These are phyloP conservation scores for Drosophila testacea DNA, from an alignment of 2,888 invertebrate genomes.

Conservation along the genomic window DNA sequence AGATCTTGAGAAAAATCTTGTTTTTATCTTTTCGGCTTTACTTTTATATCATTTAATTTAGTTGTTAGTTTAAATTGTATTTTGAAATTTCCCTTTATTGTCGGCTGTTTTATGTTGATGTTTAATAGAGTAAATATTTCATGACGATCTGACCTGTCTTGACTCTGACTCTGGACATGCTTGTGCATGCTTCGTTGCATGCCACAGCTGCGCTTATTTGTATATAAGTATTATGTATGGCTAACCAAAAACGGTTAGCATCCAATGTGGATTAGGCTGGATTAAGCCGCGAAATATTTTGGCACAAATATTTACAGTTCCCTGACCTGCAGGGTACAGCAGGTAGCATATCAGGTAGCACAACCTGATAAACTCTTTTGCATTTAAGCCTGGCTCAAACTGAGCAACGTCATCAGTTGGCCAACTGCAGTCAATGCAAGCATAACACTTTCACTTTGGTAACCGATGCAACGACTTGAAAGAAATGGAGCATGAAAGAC, in stretches of 20 bases:
- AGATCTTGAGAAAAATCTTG: neutral
- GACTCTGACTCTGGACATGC: slow-evolving; percentile 16
- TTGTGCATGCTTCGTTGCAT: slow-evolving; percentile 19
- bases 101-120: neutral
- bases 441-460: slow-evolving; percentile 26
- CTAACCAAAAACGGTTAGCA: slow-evolving; percentile 54
- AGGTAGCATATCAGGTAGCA: slow-evolving; percentile 4
- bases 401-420: slow-evolving; percentile 38
- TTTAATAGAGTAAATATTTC: neutral
- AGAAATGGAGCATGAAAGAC: slow-evolving; percentile 62
- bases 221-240: slow-evolving; percentile 34
- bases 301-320: slow-evolving; percentile 74
- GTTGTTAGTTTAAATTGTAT: no score
- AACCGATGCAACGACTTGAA: neutral
- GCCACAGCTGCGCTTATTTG: slow-evolving; percentile 29
- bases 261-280: slow-evolving; percentile 66
- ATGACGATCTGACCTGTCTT: slow-evolving; percentile 7
- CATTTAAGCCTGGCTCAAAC: slow-evolving; percentile 38
- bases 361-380: neutral
- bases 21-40: no score
- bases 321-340: slow-evolving; percentile 35
- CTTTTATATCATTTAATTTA: no score
- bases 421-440: slow-evolving; percentile 33
- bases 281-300: slow-evolving; percentile 76
- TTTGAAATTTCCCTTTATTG: neutral